A percentile compares a stretch with the other conserved stretches of the same genome.
These are phyloP conservation scores for Mellivora capensis DNA, from an alignment of 2,113 vertebrate genomes.

Conservation along the genomic window DNA sequence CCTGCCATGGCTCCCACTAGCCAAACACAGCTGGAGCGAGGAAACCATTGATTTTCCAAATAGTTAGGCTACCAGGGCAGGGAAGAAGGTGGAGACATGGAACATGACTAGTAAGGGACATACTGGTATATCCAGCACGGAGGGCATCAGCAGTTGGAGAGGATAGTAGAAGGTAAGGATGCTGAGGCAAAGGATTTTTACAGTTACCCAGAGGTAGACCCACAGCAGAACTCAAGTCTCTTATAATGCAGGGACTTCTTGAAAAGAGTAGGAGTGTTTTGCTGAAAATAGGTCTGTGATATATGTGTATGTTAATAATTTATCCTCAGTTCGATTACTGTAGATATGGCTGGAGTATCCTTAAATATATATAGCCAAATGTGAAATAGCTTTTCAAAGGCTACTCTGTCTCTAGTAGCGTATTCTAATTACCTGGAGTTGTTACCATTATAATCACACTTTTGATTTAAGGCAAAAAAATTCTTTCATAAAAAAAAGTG, in stretches of 20 bases:
- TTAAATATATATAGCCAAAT: background rate
- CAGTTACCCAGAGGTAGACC: background rate
- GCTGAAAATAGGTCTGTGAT: background rate
- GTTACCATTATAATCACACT: background rate
- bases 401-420: background rate
- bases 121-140: too few relatives aligned
- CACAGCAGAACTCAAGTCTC: background rate
- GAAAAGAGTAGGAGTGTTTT: background rate
- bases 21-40: background rate
- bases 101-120: background rate
- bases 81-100: background rate
- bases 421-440: background rate
- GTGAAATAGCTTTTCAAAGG: conserved; percentile 7
- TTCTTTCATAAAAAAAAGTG: background rate
- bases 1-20: background rate
- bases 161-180: background rate
- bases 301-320: background rate
- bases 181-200: background rate
- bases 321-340: background rate
- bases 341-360: background rate
- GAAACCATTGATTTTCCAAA: background rate
- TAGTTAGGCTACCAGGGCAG: background rate
- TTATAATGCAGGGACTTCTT: background rate
- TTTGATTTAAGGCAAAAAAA: background rate
- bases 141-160: background rate